Evolutionary conservation across 2,113 vertebrate genomes (phyloP).

Genomic region (Sapajus apella): DNA sequence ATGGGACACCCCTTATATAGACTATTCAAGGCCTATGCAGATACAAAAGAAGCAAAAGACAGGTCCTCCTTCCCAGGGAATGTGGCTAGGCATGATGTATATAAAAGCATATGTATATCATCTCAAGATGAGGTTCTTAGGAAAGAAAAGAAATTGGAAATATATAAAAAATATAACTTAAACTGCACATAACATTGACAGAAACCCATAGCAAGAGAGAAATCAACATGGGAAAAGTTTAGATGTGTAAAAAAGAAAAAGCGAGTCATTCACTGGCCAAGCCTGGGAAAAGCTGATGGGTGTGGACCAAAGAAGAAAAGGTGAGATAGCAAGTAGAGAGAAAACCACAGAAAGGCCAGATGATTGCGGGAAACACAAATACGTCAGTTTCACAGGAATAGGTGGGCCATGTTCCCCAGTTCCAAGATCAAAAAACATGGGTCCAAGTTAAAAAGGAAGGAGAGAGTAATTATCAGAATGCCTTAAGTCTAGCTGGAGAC

Average conservation of each 20-base stretch:
- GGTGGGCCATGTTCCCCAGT: not conserved
- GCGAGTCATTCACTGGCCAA: not conserved
- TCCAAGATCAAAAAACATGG: not conserved
- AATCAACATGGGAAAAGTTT: not conserved
- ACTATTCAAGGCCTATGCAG: not conserved
- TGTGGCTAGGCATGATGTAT: not conserved
- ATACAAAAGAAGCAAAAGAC: not conserved
- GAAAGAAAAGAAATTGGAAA: not conserved
- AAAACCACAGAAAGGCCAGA: not conserved
- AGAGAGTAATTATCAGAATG: not conserved
- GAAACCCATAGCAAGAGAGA: not conserved
- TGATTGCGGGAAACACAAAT: constrained; percentile 3
- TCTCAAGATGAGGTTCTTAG: no score
- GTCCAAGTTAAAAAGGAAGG: constrained; percentile 42
- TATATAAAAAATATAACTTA: not conserved
- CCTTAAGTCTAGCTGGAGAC: constrained; percentile 18
- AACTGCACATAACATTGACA: not conserved
- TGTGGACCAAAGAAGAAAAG: constrained; percentile 4
- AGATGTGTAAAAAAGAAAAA: not conserved
- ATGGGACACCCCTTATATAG: not conserved
- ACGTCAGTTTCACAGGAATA: not conserved
- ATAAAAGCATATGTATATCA: not conserved
- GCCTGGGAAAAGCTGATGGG: not conserved
- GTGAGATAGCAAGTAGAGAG: not conserved
- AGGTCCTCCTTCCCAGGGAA: not conserved